Evolutionary conservation across 1,140 invertebrate genomes (phyloP).

Genomic region (Aphaenogaster floridana): DNA sequence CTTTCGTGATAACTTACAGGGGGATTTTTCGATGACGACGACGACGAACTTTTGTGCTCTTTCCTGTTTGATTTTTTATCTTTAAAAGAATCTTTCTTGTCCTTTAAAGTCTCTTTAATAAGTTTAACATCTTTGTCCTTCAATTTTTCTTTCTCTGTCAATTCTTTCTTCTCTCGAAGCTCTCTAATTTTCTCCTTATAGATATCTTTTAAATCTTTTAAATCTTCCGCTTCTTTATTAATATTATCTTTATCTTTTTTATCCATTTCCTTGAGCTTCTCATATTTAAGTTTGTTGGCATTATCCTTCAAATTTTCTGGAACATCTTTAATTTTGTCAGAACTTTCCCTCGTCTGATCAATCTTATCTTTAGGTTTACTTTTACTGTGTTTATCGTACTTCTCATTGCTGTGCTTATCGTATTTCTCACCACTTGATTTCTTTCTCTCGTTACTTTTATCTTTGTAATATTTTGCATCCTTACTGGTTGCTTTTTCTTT

Average conservation of each 20-base stretch:
- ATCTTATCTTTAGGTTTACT: conserved; percentile 77
- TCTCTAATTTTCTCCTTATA: conserved; percentile 86
- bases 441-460: conserved; percentile 78
- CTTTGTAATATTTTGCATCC: conserved; percentile 74
- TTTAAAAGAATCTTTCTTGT: conserved; percentile 78
- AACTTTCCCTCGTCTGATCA: conserved; percentile 69
- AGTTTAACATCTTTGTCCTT: conserved; percentile 78
- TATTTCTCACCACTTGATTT: conserved; percentile 77
- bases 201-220: conserved; percentile 85
- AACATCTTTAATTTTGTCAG: conserved; percentile 73
- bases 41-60: conserved; percentile 79
- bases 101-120: conserved; percentile 75
- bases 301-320: conserved; percentile 61
- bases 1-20: conserved; percentile 71
- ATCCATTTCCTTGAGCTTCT: conserved; percentile 76
- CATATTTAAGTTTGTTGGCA: conserved; percentile 70
- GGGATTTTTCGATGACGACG: conserved; percentile 72
- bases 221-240: conserved; percentile 81
- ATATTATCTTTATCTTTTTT: conserved; percentile 76
- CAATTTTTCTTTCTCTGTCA: conserved; percentile 85
- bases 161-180: conserved; percentile 85
- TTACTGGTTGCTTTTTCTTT: conserved; percentile 64
- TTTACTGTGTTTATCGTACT: conserved; percentile 80
- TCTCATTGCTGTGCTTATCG: conserved; percentile 79
- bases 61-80: conserved; percentile 80